Evolutionary conservation across 2,797 vertebrate species (phyloP).

Genomic region (Lindbergichthys nudifrons): DNA sequence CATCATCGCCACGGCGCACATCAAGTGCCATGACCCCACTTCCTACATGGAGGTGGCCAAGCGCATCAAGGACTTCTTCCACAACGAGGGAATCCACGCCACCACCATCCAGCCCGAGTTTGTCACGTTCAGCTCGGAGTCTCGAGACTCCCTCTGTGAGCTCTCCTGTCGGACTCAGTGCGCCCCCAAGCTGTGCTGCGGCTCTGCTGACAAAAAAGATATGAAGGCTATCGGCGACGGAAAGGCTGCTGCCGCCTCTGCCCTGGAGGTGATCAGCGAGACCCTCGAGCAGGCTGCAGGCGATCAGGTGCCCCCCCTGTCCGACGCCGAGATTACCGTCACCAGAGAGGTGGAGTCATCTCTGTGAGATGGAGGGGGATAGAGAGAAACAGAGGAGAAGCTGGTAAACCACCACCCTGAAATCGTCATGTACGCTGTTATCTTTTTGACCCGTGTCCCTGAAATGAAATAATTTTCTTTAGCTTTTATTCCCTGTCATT

Average conservation of each 20-base stretch:
- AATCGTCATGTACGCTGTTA: conserved; percentile 30
- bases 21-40: conserved; percentile 95
- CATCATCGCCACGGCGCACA: conserved; percentile 98
- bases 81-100: conserved; percentile 96
- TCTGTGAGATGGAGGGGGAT: conserved; percentile 82
- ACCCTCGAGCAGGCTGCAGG: conserved; percentile 47
- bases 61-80: conserved; percentile 96
- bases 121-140: conserved; percentile 91
- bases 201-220: conserved; percentile 74
- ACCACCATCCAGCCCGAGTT: conserved; percentile 99
- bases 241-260: conserved; percentile 68
- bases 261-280: conserved; percentile 89
- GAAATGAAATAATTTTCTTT: conserved; percentile 22
- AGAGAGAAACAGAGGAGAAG: conserved; percentile 15
- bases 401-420: conserved; percentile 53
- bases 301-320: conserved; percentile 61
- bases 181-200: conserved; percentile 95
- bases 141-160: conserved; percentile 90
- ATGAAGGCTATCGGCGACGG: conserved; percentile 64
- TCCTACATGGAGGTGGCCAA: conserved; percentile 99
- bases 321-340: conserved; percentile 79
- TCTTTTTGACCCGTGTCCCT: conserved; percentile 12
- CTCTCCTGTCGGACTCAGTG: conserved; percentile 97
- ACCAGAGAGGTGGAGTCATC: conserved; percentile 91
- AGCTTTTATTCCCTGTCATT: conserved; percentile 22